Base-by-base conservation (phyloP, 2,888 invertebrate species). In the Eurytoma californica region DNA sequence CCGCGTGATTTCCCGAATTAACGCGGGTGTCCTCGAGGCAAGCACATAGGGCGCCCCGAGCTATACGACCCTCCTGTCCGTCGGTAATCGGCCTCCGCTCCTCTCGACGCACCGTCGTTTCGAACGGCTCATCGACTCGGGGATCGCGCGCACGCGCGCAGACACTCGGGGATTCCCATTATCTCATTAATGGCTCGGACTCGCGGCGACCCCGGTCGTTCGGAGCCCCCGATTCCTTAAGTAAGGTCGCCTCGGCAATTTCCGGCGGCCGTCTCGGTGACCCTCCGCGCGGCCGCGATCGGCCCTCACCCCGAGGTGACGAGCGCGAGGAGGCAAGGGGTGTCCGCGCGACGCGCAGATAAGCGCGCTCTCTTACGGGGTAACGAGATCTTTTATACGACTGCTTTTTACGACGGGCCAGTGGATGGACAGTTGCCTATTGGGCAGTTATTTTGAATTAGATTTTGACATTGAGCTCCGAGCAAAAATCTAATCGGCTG, bases 221-320 rank as follows among this genome's bases (percentile, higher is more conserved):
- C 39, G 39, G 39, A 39, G 39, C 24, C 63, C 39, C 14, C 39
- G 55, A 30, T 51, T 77, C 49, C 85, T 86, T 87, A 88, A 87
- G 87, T 88, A 88, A 89, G 88, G 88, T 88, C 89, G 88, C 86
- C 24, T 88, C 86, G 87, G 89, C 87, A 89, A 89, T 90, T 90
- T 90, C 89, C 89, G 88, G 88, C 87, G 86, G 88, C 88, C 89
- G 88, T 89, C 86, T 89, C 88, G 86, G 81, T 84, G 75, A 28
- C 55, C 39, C 39, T 39, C 2, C 7, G 39, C 39, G 39, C 39
- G 2, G 39, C 39, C 39, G 39, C 39, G 39, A 39, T 39, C 39
- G 39, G 39, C 5, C 39, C 39, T 39, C 39, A 39, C 39, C 39
- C 39, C 39, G 39, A 39, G 39, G 51, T 18, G 12, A 18, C 68